A percentile compares a stretch with the other conserved stretches of the same genome.
Conservation (phyloP, 2,888 invertebrate species). For the Dichetophora obliterata region DNA sequence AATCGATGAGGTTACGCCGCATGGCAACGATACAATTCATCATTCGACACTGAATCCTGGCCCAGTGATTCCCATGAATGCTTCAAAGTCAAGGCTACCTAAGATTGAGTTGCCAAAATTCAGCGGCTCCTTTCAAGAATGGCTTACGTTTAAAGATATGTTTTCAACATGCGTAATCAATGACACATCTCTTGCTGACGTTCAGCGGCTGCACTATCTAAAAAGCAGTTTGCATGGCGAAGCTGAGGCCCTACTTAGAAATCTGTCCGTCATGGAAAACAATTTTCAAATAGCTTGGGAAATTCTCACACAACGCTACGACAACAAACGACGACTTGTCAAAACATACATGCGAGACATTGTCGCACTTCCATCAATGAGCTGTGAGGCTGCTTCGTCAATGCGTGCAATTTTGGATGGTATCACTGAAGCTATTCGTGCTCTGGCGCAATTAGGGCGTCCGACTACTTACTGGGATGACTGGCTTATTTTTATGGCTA, state of each 20-base stretch:
- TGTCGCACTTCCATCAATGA: constrained; percentile 20
- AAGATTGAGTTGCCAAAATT: constrained; percentile 21
- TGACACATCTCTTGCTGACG: neutral
- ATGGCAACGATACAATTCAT: no score
- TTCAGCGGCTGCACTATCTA: constrained; percentile 34
- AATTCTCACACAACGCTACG: constrained; percentile 23
- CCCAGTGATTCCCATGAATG: neutral
- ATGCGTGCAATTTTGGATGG: constrained; percentile 30
- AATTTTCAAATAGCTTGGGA: constrained; percentile 42
- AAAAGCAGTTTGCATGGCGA: constrained; percentile 30
- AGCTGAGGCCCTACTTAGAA: constrained; percentile 24
- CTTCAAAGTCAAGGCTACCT: neutral
- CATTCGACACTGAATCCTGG: no score
- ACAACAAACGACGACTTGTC: constrained; percentile 39
- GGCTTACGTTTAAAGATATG: constrained; percentile 38
- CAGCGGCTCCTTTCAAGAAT: constrained; percentile 22
- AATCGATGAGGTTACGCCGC: constrained; percentile 22
- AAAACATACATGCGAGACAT: constrained; percentile 37
- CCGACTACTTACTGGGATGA: constrained; percentile 37
- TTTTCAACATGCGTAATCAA: constrained; percentile 39
- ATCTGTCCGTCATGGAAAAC: no score
- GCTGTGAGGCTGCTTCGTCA: neutral
- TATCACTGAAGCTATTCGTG: constrained; percentile 35
- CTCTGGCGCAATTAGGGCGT: constrained; percentile 33
- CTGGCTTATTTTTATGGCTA: no score